Evolutionary conservation across 2,113 vertebrate genomes (phyloP).

Genomic region (Ibidorhyncha struthersii): DNA sequence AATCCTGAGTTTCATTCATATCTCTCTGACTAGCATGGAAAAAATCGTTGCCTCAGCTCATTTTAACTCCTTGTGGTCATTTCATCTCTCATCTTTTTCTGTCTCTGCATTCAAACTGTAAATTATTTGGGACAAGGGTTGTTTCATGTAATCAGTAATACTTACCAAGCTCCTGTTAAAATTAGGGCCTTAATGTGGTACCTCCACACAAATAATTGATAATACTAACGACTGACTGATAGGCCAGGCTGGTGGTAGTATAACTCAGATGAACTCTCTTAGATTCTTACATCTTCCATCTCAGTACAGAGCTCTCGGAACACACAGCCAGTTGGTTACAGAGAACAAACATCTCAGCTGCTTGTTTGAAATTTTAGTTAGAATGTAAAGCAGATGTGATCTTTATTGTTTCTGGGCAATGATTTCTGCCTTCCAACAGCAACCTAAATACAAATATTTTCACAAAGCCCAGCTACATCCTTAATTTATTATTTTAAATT

Average conservation of each 20-base stretch:
- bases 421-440: not conserved
- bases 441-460: not conserved
- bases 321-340: not conserved
- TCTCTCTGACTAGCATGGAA: not conserved
- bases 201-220: not conserved
- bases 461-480: not conserved
- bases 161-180: not conserved
- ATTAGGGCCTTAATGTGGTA: not conserved
- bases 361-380: constrained; percentile 40
- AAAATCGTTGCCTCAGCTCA: not conserved
- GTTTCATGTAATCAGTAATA: not conserved
- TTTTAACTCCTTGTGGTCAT: not conserved
- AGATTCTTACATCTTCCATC: constrained; percentile 12
- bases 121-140: not conserved
- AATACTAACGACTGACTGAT: not conserved
- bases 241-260: not conserved
- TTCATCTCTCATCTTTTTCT: not conserved
- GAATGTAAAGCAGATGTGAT: not conserved
- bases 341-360: not conserved
- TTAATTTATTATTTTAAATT: not conserved
- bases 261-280: not conserved
- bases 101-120: not conserved
- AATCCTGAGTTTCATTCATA: not conserved
- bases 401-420: not conserved
- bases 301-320: not conserved